Evolutionary conservation across 2,888 invertebrate genomes (phyloP), one percentile per base, ranked within the genome.

Genomic region (Oscheius sp.): DNA sequence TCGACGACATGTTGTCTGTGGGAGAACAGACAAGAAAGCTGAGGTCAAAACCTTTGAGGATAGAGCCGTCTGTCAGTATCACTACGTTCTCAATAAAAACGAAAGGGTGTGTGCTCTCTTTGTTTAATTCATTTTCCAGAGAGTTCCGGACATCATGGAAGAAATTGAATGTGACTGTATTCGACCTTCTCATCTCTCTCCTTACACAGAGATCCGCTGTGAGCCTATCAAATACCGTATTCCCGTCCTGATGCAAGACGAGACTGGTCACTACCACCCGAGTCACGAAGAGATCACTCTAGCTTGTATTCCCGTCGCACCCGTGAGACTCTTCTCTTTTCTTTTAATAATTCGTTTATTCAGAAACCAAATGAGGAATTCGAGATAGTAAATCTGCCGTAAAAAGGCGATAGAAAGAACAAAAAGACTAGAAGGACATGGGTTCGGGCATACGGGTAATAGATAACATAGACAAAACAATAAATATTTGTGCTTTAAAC

Each of bases 141-240:
- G 73, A 30, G 62, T 73, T 20, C 73, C 73, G 5, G 36, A 51
- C 4, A 41, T 73, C 2, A 32, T 73, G 38, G 71, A 73, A 32
- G 68, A 71, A 28, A 68, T 73, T 12, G 30, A 20, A 14, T 73
- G 73, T 62, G 49, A 71, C 28, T 73, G 73, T 38, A 54, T 50
- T 20, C 41, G 69, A n/a, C 73, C 73, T 2, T 71, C 73, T 1
- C 70, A 71, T 66, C 68, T 73, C 20, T 73, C 73, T 28, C 54
- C 73, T 2, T 73, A 73, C 62, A 68, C 68, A 8, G 63, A 71
- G 14, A 65, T 73, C 32, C 54, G 71, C 32, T 73, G 73, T 56
- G 63, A 73, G 30, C 63, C 73, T 9, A 51, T 73, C 22, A 65
- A 67, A 36, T 73, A 73, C 61, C 59, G 59, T 47, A 59, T 73